Conservation (phyloP, 2,113 vertebrate species). For the human (Homo sapiens) region GRCh38 chr2:75327501-75328000, state of each 20-base stretch:
- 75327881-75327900: neutral
- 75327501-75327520: neutral
- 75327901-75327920: neutral
- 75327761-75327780: conserved; percentile 27
- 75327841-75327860: neutral
- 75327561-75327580: neutral
- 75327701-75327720: neutral
- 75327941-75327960: neutral
- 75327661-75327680: neutral
- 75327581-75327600: neutral
- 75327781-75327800: neutral
- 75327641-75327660: neutral
- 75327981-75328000: neutral
- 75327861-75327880: neutral
- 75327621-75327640: neutral
- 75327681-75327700: neutral
- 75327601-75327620: neutral
- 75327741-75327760: neutral
- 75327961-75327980: neutral
- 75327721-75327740: neutral
- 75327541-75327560: neutral
- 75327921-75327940: neutral
- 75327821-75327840: neutral
- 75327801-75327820: conserved; percentile 5
- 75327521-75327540: neutral